phyloP scores from a whole-genome alignment of 2,113 vertebrate genomes.

The Capreolus pygargus region DNA sequence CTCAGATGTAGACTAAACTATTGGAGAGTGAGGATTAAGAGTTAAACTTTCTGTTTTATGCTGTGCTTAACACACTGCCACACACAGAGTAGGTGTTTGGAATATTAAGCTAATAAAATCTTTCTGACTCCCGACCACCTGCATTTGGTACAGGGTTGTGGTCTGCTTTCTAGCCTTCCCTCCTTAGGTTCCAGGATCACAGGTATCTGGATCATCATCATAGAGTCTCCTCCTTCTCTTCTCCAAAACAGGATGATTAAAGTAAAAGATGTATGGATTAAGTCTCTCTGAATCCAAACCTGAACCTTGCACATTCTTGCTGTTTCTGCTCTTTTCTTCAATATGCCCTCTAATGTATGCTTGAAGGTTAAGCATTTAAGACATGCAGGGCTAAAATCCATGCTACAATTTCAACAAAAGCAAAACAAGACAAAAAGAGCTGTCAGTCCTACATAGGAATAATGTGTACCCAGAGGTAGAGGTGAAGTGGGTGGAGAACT shows the following conservation, averaged over 20 bases:
- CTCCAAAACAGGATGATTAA: not conserved
- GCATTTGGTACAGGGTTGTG: not conserved
- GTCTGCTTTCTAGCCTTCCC: not conserved
- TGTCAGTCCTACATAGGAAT: not conserved
- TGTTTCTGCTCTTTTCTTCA: not conserved
- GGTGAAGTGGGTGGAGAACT: not conserved
- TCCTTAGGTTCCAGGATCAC: not conserved
- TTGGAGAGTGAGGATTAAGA: not conserved
- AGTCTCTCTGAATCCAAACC: not conserved
- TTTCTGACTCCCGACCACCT: not conserved
- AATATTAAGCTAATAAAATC: not conserved
- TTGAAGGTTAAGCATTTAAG: not conserved
- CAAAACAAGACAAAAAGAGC: not conserved
- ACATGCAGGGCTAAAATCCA: not conserved
- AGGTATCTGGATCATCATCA: not conserved
- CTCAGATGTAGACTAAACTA: not conserved
- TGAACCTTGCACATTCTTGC: not conserved
- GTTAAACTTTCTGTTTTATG: not conserved
- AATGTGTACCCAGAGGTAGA: not conserved
- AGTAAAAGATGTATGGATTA: not conserved
- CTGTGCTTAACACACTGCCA: accelerated
- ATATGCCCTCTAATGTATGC: not conserved
- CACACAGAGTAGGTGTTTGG: not conserved
- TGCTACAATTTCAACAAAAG: not conserved
- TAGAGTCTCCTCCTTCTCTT: not conserved